Evolutionary conservation across 2,797 vertebrate genomes (phyloP).

Genomic region (Neoniphon sammara): DNA sequence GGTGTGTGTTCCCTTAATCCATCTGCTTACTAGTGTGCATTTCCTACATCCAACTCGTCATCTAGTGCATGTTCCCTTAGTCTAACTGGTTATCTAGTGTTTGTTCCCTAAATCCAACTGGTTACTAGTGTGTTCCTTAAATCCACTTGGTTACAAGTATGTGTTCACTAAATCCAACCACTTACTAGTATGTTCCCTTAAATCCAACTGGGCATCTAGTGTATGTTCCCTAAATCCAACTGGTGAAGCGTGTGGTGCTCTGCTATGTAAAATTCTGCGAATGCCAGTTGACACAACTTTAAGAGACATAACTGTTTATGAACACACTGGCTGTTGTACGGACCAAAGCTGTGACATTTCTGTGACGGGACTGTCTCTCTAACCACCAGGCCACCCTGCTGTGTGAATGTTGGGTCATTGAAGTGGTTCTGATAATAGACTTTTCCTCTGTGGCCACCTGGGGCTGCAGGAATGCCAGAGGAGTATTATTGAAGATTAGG

Average conservation of each 20-base stretch:
- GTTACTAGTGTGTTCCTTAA: no score
- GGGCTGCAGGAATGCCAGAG: conserved; percentile 62
- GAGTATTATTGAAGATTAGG: conserved; percentile 66
- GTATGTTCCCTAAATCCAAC: neutral
- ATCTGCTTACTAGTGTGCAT: no score
- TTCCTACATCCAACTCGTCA: no score
- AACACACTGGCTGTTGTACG: conserved; percentile 3
- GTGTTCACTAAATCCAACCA: no score
- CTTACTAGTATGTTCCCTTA: no score
- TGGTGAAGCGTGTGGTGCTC: neutral
- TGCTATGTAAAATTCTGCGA: neutral
- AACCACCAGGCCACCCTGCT: conserved; percentile 43
- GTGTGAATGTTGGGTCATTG: conserved; percentile 32
- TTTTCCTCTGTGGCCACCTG: conserved; percentile 6
- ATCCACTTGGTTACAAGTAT: no score
- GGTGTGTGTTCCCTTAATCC: no score
- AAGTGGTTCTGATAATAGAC: conserved; percentile 56
- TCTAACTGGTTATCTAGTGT: no score
- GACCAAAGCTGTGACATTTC: conserved; percentile 44
- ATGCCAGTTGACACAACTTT: neutral
- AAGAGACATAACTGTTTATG: conserved; percentile 13
- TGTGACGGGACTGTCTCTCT: conserved; percentile 12
- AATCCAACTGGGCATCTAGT: no score
- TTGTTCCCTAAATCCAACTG: no score
- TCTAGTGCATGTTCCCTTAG: no score